Percentiles rank a stretch among this genome's conserved stretches.
These are phyloP conservation scores for Spodoptera littoralis DNA, from an alignment of 2,888 invertebrate species.

Conservation along the genomic window DNA sequence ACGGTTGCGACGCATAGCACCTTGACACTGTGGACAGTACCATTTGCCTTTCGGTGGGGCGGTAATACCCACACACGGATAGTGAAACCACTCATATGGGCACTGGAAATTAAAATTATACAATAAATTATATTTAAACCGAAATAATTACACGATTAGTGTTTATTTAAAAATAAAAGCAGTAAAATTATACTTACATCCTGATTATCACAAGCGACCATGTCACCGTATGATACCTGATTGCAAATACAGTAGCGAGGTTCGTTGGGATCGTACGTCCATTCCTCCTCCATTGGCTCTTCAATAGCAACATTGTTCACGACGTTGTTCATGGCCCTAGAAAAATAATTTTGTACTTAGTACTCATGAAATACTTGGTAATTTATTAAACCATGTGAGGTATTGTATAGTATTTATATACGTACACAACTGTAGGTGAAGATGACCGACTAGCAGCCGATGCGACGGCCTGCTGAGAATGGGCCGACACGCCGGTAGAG, in stretches of 20 bases:
- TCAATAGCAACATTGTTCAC: slow-evolving; percentile 84
- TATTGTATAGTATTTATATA: slow-evolving; percentile 20
- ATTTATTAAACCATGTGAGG: too few relatives aligned
- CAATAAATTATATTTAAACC: neutral
- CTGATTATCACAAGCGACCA: slow-evolving; percentile 99
- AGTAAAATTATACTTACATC: slow-evolving; percentile 90
- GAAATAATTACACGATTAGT: neutral
- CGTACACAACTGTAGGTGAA: slow-evolving; percentile 83
- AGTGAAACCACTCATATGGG: slow-evolving; percentile 99
- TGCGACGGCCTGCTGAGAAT: slow-evolving; percentile 72
- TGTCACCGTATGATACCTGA: slow-evolving; percentile 99
- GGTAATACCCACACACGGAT: slow-evolving; percentile 98
- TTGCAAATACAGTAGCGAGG: slow-evolving; percentile 98
- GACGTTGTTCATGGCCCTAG: slow-evolving; percentile 85
- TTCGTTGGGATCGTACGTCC: slow-evolving; percentile 98
- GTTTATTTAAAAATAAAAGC: neutral
- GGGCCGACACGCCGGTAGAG: slow-evolving; percentile 68
- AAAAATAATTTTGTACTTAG: slow-evolving; percentile 16
- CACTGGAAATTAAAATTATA: slow-evolving; percentile 89
- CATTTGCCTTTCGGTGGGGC: slow-evolving; percentile 99
- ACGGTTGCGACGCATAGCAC: slow-evolving; percentile 94
- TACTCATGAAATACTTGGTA: neutral
- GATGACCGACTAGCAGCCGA: slow-evolving; percentile 80
- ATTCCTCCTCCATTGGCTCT: slow-evolving; percentile 92
- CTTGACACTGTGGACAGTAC: slow-evolving; percentile 98